These are phyloP conservation scores for Prionailurus bengalensis DNA, from an alignment of 2,113 vertebrate genomes.

Conservation along the genomic window DNA sequence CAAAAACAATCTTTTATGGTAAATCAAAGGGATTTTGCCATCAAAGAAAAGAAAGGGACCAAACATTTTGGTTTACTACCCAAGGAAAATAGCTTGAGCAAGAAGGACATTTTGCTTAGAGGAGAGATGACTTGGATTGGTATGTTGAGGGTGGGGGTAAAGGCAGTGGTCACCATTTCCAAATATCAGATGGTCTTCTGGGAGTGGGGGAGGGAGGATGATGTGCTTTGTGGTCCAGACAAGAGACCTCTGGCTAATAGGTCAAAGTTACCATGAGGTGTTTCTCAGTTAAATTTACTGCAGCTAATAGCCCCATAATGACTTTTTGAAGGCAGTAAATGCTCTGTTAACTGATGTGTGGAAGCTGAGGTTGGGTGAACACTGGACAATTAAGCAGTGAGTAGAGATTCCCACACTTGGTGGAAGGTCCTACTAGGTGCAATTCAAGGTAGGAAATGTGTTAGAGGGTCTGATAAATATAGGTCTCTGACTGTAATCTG, in stretches of 20 bases:
- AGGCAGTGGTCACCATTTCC: conserved; percentile 40
- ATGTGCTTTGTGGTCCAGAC: conserved; percentile 62
- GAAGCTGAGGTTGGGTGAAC: background rate
- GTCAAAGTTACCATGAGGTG: conserved; percentile 55
- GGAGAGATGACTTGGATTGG: background rate
- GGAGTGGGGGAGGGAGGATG: too few relatives aligned
- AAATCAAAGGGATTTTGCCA: conserved; percentile 75
- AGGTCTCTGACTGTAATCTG: background rate
- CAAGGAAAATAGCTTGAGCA: conserved; percentile 47
- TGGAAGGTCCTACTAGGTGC: background rate
- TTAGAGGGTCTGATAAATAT: background rate
- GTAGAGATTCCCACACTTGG: background rate
- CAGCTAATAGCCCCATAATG: background rate
- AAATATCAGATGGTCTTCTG: conserved; percentile 19
- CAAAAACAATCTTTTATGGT: conserved; percentile 72
- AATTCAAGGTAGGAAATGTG: background rate
- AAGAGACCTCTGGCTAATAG: conserved; percentile 51
- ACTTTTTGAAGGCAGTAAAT: background rate
- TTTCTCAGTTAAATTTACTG: conserved; percentile 46
- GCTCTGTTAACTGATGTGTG: background rate
- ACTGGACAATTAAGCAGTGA: background rate
- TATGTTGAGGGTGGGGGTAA: background rate
- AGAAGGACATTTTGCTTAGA: conserved; percentile 50
- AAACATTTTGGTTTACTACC: conserved; percentile 55
- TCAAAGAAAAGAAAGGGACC: conserved; percentile 74